These are phyloP conservation scores for Bufo bufo DNA, from an alignment of 2,113 vertebrate genomes.

Conservation along the genomic window DNA sequence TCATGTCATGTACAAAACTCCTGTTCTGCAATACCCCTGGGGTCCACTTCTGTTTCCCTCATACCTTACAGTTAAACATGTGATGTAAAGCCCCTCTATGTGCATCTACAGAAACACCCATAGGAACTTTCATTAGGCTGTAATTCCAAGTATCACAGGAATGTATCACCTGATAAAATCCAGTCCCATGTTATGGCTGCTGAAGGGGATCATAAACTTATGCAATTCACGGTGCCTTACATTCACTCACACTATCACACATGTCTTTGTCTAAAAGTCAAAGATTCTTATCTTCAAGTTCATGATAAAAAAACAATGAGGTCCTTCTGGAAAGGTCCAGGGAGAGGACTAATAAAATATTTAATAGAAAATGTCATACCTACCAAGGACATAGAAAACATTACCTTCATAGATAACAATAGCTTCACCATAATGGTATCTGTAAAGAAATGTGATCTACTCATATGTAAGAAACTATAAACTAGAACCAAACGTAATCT, in stretches of 20 bases:
- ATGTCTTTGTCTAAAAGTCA: not conserved
- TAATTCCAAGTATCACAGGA: conserved; percentile 5
- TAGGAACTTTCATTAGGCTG: not conserved
- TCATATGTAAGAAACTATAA: not conserved
- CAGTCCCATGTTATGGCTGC: not conserved
- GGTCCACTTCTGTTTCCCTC: too few relatives aligned
- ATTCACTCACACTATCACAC: not conserved
- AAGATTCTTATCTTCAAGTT: not conserved
- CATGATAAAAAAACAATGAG: not conserved
- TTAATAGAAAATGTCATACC: not conserved
- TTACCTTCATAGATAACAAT: too few relatives aligned
- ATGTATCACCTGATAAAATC: not conserved
- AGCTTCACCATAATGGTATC: not conserved
- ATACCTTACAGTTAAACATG: too few relatives aligned
- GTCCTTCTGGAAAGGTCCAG: not conserved
- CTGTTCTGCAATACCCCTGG: too few relatives aligned
- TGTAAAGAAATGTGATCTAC: not conserved
- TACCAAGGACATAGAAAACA: not conserved
- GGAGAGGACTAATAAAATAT: not conserved
- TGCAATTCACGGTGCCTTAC: not conserved
- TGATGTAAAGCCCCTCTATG: not conserved
- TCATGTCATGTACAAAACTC: too few relatives aligned
- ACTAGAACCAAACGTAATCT: not conserved
- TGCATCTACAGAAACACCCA: not conserved
- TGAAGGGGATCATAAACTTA: not conserved